Evolutionary conservation across 2,113 vertebrate genomes (phyloP), one percentile per base, ranked within the genome.

Genomic region (Nycticebus coucang): DNA sequence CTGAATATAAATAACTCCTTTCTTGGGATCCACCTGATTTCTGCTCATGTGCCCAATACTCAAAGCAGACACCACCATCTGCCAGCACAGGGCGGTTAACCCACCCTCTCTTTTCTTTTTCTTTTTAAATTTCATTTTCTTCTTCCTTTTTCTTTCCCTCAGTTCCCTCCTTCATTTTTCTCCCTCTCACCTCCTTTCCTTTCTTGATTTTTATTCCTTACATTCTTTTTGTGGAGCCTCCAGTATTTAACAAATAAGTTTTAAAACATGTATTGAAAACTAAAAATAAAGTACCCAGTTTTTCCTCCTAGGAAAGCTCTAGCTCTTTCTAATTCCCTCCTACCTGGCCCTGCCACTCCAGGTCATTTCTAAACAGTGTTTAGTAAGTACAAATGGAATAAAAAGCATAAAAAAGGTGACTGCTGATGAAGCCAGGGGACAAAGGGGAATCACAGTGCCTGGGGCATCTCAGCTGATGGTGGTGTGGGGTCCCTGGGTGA

Each of bases 41-140:
- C 71, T 26, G 26, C 59, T 69, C 33, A 5, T 33, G 41, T 0
- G 0, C 35, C 26, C 62, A 4, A 0, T 3, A 10, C 41, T 18
- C 77, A 37, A 64, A n/a, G 35, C n/a, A 2, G 12, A 24, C 11
- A 22, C 62, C 26, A n/a, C 24, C 4, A 33, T 2, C 8, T 26
- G 24, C 84, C 93, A 72, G 77, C 88, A 97, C 94, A 72, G 93
- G 91, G 81, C 18, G 17, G 4, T 59, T 80, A 79, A 59, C 13
- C 35, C 9, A 19, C 9, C 2, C 6, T 22, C 0, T 45, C 8
- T 1, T 4, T 22, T 33, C 28, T 18, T 26, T 1, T 5, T 30
- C 30, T 21, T 30, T 17, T 69, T 15, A 26, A 26, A 4, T 53
- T 69, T 86, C 14, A 1, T 80, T 60, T 62, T 71, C n/a, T 68